Conservation (phyloP, 2,888 invertebrate species). For the Ferdinandea cuprea region DNA sequence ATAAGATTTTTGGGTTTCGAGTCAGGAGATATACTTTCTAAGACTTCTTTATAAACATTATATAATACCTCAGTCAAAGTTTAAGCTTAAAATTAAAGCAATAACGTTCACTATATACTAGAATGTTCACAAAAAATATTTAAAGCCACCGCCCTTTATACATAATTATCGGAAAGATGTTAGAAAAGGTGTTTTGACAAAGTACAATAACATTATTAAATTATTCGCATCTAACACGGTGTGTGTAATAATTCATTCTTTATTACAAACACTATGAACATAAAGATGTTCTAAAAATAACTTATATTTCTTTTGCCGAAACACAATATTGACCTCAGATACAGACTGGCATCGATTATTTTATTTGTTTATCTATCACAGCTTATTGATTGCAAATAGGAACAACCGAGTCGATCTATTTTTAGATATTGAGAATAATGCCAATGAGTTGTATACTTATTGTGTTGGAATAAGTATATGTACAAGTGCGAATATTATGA, state of each 20-base stretch:
- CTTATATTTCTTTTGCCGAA: background rate
- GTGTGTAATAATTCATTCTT: background rate
- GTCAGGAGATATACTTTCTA: too few species aligned
- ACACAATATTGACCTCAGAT: constrained; percentile 22
- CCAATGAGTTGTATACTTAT: background rate
- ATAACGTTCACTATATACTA: too few species aligned
- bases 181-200: too few species aligned
- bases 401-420: background rate
- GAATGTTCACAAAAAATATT: too few species aligned
- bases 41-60: too few species aligned
- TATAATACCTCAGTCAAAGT: too few species aligned
- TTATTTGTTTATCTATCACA: constrained; percentile 20
- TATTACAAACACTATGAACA: background rate
- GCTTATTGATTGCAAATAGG: constrained; percentile 13
- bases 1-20: too few species aligned
- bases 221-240: too few species aligned
- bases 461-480: background rate
- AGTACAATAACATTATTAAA: too few species aligned
- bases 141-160: too few species aligned
- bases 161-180: too few species aligned
- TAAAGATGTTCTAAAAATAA: constrained; percentile 22
- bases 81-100: too few species aligned
- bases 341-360: background rate
- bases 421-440: background rate
- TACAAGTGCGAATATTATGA: background rate